These are phyloP conservation scores for Pomacea canaliculata DNA, from an alignment of 2,888 invertebrate species.

Conservation along the genomic window DNA sequence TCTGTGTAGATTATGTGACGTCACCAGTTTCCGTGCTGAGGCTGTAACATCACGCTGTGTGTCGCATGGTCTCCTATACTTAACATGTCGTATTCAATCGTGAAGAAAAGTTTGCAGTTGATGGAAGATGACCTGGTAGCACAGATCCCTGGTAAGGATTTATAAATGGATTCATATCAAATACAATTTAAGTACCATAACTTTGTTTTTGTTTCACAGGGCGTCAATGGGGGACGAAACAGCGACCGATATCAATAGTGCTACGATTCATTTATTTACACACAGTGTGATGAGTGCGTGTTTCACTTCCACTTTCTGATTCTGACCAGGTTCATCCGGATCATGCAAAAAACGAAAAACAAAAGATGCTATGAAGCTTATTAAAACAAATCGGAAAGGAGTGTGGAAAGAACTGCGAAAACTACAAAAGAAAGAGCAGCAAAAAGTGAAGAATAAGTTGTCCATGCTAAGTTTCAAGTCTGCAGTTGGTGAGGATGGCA, in stretches of 20 bases:
- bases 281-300: no score
- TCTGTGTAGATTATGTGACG: no score
- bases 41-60: no score
- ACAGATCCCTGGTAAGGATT: no score
- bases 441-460: constrained; percentile 6
- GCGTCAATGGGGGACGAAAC: no score
- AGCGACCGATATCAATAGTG: no score
- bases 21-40: no score
- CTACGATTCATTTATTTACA: no score
- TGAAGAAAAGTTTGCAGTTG: constrained; percentile 31
- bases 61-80: no score
- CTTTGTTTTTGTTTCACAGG: no score
- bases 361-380: constrained; percentile 46
- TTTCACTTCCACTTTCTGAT: neutral
- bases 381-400: constrained; percentile 47
- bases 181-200: no score
- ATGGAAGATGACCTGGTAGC: constrained; percentile 27
- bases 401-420: constrained; percentile 45
- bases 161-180: no score
- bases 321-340: neutral
- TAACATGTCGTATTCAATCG: constrained; percentile 31
- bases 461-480: constrained; percentile 14
- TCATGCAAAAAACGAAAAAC: constrained; percentile 34
- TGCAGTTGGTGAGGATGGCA: constrained; percentile 8
- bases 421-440: constrained; percentile 32